Base-by-base conservation (phyloP, 1,140 invertebrate genomes). In the Mycetomoellerius zeteki region DNA sequence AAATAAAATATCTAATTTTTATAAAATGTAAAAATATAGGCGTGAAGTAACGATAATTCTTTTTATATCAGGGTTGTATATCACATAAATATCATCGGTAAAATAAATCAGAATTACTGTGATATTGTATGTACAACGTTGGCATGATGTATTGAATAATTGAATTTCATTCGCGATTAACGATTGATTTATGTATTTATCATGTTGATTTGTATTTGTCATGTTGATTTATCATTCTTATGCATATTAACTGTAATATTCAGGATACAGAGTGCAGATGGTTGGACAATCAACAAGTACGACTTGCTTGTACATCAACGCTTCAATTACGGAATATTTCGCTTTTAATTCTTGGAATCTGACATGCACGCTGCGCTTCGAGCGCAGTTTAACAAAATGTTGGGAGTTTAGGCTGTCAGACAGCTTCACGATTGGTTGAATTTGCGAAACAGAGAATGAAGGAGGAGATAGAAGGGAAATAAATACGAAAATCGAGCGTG, bases 401-500 rank as follows among this genome's bases (percentile, higher is more conserved):
- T 60, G 80, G 24, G 47, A 50, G 69, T 60, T 84, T 60, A 60
- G 24, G 54, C 30, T 33, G 65, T 24, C 80, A 50, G n/a, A 30
- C 43, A 33, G 24, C 37, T 60, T 60, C 8, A 56, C 52, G 54
- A 60, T 60, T 56, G 64, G 64, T 37, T 16, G 52, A 19, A 50
- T 84, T 73, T 50, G 69, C 54, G 69, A 50, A 84, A 75, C 54
- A 2, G 24, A 73, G 21, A 16, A 27, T 21, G 16, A 30, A 27
- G 33, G 8, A 21, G 33, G 8, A 1, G 12, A 0, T 33, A 33
- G 58, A 47, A 10, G 14, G 33, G n/a, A 21, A 21, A 85, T 64
- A 77, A 77, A 33, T n/a, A 65, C 58, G 60, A 77, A 85, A 78
- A 78, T 78, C 72, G 60, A 78, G 58, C n/a, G 73, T 37, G 37